These are phyloP conservation scores for Oreochromis tanganicae DNA, from an alignment of 2,113 vertebrate species.

Conservation along the genomic window DNA sequence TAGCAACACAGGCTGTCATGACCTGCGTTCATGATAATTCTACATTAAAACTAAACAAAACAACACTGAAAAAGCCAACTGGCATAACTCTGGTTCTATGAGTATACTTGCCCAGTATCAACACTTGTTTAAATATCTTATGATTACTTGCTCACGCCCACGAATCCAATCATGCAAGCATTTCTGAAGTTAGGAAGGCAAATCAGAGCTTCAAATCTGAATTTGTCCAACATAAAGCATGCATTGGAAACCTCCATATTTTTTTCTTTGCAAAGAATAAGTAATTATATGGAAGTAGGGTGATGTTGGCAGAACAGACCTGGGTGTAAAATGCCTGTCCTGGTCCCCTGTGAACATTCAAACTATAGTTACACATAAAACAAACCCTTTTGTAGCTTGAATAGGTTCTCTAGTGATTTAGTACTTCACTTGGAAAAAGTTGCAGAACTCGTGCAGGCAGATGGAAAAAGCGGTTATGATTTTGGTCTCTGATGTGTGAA, in stretches of 20 bases:
- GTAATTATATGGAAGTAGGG: neutral
- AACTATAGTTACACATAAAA: neutral
- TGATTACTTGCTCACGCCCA: neutral
- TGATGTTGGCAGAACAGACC: neutral
- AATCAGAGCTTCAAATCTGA: neutral
- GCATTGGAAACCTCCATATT: neutral
- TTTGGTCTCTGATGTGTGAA: neutral
- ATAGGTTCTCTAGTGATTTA: neutral
- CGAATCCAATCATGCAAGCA: accelerated
- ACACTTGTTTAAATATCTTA: neutral
- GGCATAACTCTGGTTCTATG: neutral
- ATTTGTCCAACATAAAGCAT: neutral
- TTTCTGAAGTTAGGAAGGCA: neutral
- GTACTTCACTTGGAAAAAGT: neutral
- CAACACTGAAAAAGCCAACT: neutral
- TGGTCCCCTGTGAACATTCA: neutral
- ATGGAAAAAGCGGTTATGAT: neutral
- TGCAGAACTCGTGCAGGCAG: neutral
- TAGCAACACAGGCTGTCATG: neutral
- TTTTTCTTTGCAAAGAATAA: neutral
- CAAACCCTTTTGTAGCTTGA: neutral
- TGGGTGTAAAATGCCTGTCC: neutral
- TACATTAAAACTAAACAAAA: neutral
- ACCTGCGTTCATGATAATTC: neutral
- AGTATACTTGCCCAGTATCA: neutral